Base-by-base conservation (phyloP, 2,888 invertebrate genomes). In the Amphipyra berbera region DNA sequence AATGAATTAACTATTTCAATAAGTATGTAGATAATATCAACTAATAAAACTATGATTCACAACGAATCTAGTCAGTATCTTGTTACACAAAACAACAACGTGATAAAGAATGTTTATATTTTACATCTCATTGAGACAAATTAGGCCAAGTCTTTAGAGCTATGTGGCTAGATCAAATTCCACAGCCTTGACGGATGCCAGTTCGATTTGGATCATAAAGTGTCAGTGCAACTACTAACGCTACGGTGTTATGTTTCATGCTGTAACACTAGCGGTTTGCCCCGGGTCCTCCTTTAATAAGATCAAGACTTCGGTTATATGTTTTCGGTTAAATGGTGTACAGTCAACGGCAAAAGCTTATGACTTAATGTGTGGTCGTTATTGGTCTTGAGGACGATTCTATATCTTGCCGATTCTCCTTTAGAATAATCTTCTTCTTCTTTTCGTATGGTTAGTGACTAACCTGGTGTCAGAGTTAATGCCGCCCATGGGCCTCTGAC, bases 131-230 rank as follows among this genome's bases (percentile, higher is more conserved):
- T 60, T 61, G 55, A 53, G 46, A 65, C 49, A 49, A 81, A 83
- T 79, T 76, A 76, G 81, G 72, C 57, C 76, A 76, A 55, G 62
- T 66, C 57, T 63, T 70, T 61, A 72, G 61, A 54, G 56, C 40
- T 42, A 54, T 49, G 62, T 40, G 54, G 38, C 55, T 62, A 73
- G 68, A 84, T 84, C 76, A 70, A 71, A 74, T 85, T 84, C 67
- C 78, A 67, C 59, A 81, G 64, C 82, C 78, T 84, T 83, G 83
- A 66, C 62, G 69, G 66, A 73, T 72, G 68, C 62, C 50, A 56
- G 60, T 73, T 67, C 57, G 70, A 77, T 77, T 70, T 68, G 52
- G 68, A 59, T 74, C 61, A 57, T 59, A 68, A 73, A 69, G 58
- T 67, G 50, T 49, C 47, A 72, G 46, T 55, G 58, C 8, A 8